Evolutionary conservation across 2,888 invertebrate genomes (phyloP).

Genomic region (Polymixis lichenea): DNA sequence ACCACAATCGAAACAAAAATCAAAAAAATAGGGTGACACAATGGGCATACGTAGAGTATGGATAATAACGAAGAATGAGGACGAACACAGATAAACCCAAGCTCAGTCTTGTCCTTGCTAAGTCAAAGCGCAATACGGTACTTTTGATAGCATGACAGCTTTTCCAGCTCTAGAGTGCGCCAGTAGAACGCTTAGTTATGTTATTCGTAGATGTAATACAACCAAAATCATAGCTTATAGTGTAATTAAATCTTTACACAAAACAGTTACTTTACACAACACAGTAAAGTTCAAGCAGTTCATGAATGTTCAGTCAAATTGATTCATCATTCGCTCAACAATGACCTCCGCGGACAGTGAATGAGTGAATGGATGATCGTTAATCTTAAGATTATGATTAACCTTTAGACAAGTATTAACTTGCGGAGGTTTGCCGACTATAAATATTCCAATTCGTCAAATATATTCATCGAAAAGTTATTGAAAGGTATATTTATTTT

Average conservation of each 20-base stretch:
- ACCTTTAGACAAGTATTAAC: conserved; percentile 3
- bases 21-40: background rate
- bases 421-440: background rate
- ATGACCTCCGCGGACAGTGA: conserved; percentile 37
- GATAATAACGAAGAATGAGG: background rate
- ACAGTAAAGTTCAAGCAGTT: conserved; percentile 43
- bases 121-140: background rate
- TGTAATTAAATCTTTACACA: background rate
- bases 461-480: no score
- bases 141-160: background rate
- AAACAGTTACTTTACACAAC: conserved; percentile 13
- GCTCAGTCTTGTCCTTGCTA: background rate
- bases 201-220: background rate
- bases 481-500: background rate
- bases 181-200: background rate
- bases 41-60: background rate
- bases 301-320: conserved; percentile 41
- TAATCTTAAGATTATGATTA: conserved; percentile 13
- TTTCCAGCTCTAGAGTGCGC: background rate
- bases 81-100: background rate
- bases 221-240: conserved; percentile 2
- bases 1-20: no score
- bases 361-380: conserved; percentile 31
- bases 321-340: conserved; percentile 49
- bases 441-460: conserved; percentile 2